Base-by-base conservation (phyloP, 1,140 invertebrate genomes). In the Eurosta solidaginis region DNA sequence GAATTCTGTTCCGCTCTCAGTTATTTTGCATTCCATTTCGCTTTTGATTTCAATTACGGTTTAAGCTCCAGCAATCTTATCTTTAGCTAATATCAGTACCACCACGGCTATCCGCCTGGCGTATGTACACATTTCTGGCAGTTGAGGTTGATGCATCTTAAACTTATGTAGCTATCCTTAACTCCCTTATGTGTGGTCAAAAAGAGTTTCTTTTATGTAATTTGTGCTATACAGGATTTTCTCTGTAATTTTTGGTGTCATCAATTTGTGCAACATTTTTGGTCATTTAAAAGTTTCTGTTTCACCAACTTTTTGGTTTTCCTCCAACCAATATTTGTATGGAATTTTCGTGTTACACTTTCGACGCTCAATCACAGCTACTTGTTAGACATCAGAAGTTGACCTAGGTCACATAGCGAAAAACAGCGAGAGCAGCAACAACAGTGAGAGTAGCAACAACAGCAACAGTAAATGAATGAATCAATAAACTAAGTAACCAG, bases 201-300 rank as follows among this genome's bases (percentile, higher is more conserved):
- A n/a, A n/a, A n/a, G n/a, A n/a, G n/a, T 54, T 14, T 25, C 25
- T 9, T 54, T 10, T 20, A 54, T 25, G 12, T 54, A 2, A 25
- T 54, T 17, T 17, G 17, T 49, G n/a, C 17, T 17, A 17, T 49
- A 17, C n/a, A 17, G 9, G 12, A 17, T 36, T 59, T 10, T 59
- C 54, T n/a, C 3, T 36, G 27, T n/a, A n/a, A n/a, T n/a, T n/a
- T n/a, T 33, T 59, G 54, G 36, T 14, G 1, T n/a, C 59, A 68
- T n/a, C 33, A 68, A 68, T 33, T 20, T 40, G 33, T 22, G 22
- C 12, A 68, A 68, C 59, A 68, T 68, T 68, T 68, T 68, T 68
- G 54, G 54, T 59, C 27, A 59, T 59, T 40, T 9, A 36, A 68
- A 68, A 68, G 29, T 68, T 68, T 20, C 5, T 40, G 5, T 22